Evolutionary conservation across 2,113 vertebrate species (phyloP).

Genomic region (Eublepharis macularius): DNA sequence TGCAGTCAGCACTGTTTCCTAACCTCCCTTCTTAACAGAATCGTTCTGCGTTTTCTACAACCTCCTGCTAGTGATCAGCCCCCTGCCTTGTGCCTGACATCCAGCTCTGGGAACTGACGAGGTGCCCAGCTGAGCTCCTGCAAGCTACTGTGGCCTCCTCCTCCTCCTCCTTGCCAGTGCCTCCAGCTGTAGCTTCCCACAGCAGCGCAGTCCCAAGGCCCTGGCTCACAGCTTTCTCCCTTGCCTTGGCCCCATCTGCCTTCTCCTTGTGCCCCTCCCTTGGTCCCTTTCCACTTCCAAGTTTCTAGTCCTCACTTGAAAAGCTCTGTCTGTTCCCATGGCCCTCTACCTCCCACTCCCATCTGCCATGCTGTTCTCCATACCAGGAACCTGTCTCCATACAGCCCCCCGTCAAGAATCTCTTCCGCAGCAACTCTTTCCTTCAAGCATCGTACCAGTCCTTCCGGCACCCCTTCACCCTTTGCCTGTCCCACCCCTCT

Average conservation of each 20-base stretch:
- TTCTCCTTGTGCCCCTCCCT: background rate
- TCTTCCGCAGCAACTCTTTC: background rate
- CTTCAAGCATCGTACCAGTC: no score
- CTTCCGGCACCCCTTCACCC: no score
- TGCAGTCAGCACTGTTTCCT: background rate
- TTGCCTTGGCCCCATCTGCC: background rate
- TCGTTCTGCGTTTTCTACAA: background rate
- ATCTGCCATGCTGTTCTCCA: background rate
- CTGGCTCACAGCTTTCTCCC: background rate
- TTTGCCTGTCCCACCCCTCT: no score
- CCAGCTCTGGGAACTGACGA: background rate
- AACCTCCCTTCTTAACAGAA: background rate
- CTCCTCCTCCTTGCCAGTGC: background rate
- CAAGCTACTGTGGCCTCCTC: background rate
- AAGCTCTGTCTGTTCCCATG: background rate
- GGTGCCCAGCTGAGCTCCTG: background rate
- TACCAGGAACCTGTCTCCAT: no score
- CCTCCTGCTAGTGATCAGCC: rapidly evolving
- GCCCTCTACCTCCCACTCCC: background rate
- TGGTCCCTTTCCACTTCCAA: background rate
- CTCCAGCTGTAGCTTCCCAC: background rate
- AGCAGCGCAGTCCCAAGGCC: no score
- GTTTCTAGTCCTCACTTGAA: background rate
- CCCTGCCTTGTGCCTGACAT: background rate
- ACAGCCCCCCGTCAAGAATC: background rate